Conservation (phyloP, 2,797 vertebrate species). For the Neopelma chrysocephalum region DNA sequence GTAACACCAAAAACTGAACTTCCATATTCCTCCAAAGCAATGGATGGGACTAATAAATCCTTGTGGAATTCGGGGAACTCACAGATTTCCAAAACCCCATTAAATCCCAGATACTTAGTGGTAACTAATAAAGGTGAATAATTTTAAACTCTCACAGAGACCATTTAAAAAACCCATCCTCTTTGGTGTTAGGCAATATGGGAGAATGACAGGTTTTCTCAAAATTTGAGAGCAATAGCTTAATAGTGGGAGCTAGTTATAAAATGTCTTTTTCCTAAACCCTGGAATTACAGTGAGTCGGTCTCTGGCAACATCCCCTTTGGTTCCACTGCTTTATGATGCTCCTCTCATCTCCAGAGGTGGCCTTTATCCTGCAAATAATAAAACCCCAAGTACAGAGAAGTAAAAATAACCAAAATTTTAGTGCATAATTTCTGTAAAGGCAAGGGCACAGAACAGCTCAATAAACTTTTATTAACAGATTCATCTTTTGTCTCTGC, state of each 20-base stretch:
- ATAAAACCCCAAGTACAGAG: not conserved
- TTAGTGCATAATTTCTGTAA: not conserved
- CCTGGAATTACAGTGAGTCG: not conserved
- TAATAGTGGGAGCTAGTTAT: not conserved
- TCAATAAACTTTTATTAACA: not conserved
- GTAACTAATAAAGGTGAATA: not conserved
- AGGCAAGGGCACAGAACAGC: not conserved
- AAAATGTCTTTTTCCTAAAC: not conserved
- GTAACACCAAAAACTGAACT: not conserved
- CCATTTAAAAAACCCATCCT: not conserved
- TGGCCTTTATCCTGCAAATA: not conserved
- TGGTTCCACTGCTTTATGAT: not conserved
- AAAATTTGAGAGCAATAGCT: not conserved
- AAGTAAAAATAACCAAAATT: not conserved
- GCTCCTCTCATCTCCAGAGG: not conserved
- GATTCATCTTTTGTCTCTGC: not conserved
- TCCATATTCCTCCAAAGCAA: not conserved
- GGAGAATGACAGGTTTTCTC: not conserved
- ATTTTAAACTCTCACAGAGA: not conserved
- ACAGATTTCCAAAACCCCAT: not conserved
- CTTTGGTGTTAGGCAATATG: not conserved
- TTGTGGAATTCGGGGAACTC: not conserved
- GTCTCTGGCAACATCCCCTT: not conserved
- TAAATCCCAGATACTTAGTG: not conserved
- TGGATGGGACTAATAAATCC: not conserved